phyloP scores from a whole-genome alignment of 2,797 vertebrate species.

The Leptodactylus fallax region DNA sequence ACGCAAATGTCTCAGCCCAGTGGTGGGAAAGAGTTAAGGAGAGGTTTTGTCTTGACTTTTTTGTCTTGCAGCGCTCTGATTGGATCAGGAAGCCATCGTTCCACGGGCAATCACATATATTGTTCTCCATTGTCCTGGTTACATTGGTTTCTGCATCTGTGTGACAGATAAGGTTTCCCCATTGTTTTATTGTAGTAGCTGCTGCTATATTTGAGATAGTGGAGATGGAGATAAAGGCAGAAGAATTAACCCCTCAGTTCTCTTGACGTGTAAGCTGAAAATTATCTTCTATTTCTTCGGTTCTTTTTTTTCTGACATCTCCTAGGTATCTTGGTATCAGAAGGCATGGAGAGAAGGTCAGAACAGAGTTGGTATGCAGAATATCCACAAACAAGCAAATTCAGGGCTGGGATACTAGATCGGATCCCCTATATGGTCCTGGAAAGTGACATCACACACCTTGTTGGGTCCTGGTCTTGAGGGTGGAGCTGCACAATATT shows the following conservation, averaged over 20 bases:
- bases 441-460: too few species aligned
- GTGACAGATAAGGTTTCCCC: conserved; percentile 20
- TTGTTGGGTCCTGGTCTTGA: too few species aligned
- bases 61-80: conserved; percentile 1
- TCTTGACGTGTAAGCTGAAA: neutral
- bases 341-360: too few species aligned
- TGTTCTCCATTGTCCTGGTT: conserved; percentile 27
- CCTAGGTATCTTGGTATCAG: too few species aligned
- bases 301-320: too few species aligned
- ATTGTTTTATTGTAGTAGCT: conserved; percentile 46
- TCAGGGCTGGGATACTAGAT: too few species aligned
- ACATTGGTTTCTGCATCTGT: conserved; percentile 38
- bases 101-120: conserved; percentile 48
- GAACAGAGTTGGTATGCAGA: too few species aligned
- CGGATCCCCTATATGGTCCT: too few species aligned
- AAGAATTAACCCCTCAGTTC: conserved; percentile 16
- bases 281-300: neutral
- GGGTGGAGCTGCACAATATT: too few species aligned
- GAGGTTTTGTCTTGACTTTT: conserved; percentile 11
- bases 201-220: conserved; percentile 36
- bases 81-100: conserved; percentile 39
- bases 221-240: conserved; percentile 11
- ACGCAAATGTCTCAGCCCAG: neutral
- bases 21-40: conserved; percentile 33
- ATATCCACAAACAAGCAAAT: too few species aligned